A percentile compares a stretch with the other conserved stretches of the same genome.
Conservation (phyloP, 1,140 invertebrate genomes). For the Eulimnadia texana region DNA sequence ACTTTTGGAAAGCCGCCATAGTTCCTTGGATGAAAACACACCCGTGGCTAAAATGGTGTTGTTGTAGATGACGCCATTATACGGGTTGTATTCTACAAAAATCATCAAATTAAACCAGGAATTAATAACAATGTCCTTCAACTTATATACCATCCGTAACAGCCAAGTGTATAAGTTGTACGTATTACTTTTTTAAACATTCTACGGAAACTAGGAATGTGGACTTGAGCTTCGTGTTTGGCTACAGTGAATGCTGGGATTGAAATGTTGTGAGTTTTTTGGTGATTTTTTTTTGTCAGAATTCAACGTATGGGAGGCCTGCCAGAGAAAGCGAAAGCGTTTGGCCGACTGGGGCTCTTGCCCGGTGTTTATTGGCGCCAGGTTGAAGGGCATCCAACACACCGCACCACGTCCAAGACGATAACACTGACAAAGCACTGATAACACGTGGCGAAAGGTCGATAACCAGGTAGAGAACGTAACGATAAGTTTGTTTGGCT, state of each 20-base stretch:
- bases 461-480: too few species aligned
- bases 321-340: neutral
- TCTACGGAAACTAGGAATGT: too few species aligned
- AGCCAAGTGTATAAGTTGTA: too few species aligned
- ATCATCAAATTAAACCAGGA: conserved; percentile 33
- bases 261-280: neutral
- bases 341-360: neutral
- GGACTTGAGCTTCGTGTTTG: too few species aligned
- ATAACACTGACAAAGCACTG: neutral
- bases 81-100: conserved; percentile 86
- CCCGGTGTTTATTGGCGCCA: neutral
- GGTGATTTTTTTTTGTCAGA: neutral
- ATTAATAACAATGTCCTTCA: neutral
- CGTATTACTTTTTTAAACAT: too few species aligned
- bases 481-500: too few species aligned
- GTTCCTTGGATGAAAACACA: conserved; percentile 94
- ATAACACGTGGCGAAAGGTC: neutral
- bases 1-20: conserved; percentile 94
- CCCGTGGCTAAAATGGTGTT: conserved; percentile 96
- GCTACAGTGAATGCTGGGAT: neutral
- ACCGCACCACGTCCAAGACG: neutral
- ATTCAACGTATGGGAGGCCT: neutral
- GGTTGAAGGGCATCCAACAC: too few species aligned
- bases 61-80: conserved; percentile 94
- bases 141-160: neutral